Conservation (phyloP, 64 coral and sea anemone species). For the Acropora tenuis region DNA sequence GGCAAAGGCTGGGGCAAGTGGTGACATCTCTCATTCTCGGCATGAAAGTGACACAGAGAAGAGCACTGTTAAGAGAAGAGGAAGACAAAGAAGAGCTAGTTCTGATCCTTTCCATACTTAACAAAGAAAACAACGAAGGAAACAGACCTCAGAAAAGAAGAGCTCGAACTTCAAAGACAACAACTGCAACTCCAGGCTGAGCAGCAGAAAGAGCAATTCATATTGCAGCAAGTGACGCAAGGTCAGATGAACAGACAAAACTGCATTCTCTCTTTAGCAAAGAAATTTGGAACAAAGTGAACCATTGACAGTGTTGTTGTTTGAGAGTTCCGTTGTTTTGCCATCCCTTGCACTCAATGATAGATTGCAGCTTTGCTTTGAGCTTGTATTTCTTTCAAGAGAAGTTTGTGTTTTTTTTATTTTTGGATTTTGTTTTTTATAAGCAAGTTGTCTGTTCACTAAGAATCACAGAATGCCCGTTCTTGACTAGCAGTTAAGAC, state of each 20-base stretch:
- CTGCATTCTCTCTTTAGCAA: constrained; percentile 40
- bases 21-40: constrained; percentile 53
- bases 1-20: constrained; percentile 56
- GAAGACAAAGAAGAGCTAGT: constrained; percentile 49
- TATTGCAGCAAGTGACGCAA: constrained; percentile 57
- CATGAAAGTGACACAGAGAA: constrained; percentile 35
- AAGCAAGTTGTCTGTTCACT: neutral
- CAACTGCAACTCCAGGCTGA: constrained; percentile 66
- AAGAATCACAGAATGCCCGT: constrained; percentile 6
- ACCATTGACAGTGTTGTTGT: constrained; percentile 34
- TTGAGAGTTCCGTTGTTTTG: constrained; percentile 22
- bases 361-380: constrained; percentile 37
- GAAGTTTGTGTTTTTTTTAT: neutral
- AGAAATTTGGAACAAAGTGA: constrained; percentile 57
- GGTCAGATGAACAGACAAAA: constrained; percentile 63
- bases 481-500: neutral
- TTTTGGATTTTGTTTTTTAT: neutral
- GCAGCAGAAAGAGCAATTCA: constrained; percentile 76
- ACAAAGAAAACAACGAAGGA: constrained; percentile 68
- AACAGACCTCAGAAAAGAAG: constrained; percentile 64
- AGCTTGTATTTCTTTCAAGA: neutral
- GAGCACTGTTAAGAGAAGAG: constrained; percentile 29
- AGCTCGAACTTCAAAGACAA: constrained; percentile 70
- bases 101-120: constrained; percentile 70
- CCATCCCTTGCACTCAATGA: constrained; percentile 38